Conservation (phyloP, 2,797 vertebrate genomes). For the Chanos chanos region DNA sequence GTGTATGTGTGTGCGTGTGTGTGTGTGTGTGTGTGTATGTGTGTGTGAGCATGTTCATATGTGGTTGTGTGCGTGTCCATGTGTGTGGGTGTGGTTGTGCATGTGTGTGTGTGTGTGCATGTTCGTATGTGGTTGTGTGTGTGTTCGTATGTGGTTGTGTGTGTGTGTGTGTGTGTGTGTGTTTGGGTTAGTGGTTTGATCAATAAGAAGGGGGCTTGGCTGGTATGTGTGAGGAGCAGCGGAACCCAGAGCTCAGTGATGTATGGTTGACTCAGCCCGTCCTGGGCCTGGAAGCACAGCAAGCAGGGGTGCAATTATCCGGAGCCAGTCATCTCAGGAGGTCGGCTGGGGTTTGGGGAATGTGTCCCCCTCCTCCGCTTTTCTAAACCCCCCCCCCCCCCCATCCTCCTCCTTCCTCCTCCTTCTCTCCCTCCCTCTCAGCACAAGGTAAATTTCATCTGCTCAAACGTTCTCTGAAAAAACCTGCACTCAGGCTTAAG, state of each 20-base stretch:
- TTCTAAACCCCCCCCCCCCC: background rate
- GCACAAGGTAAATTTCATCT: background rate
- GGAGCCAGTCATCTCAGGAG: constrained; percentile 47
- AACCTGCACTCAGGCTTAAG: too few species aligned
- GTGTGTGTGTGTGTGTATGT: constrained; percentile 15
- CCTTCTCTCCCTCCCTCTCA: background rate
- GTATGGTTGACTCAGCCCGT: background rate
- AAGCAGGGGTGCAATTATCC: constrained; percentile 47
- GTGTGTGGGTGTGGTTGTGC: constrained; percentile 1
- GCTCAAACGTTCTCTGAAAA: background rate
- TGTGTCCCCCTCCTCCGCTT: constrained; percentile 31
- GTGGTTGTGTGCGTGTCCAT: constrained; percentile 13
- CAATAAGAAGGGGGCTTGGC: background rate
- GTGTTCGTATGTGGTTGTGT: background rate
- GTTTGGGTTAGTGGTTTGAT: background rate
- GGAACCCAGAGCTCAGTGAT: constrained; percentile 1
- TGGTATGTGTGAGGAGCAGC: background rate
- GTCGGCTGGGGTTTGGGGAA: constrained; percentile 40
- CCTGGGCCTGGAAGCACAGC: constrained; percentile 5
- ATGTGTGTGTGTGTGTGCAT: background rate
- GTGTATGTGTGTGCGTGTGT: background rate
- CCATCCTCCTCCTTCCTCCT: background rate
- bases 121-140: background rate
- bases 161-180: constrained; percentile 6
- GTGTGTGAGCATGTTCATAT: constrained; percentile 15